Evolutionary conservation across 2,888 invertebrate species (phyloP).

Genomic region (Ennomos fuscantarius): DNA sequence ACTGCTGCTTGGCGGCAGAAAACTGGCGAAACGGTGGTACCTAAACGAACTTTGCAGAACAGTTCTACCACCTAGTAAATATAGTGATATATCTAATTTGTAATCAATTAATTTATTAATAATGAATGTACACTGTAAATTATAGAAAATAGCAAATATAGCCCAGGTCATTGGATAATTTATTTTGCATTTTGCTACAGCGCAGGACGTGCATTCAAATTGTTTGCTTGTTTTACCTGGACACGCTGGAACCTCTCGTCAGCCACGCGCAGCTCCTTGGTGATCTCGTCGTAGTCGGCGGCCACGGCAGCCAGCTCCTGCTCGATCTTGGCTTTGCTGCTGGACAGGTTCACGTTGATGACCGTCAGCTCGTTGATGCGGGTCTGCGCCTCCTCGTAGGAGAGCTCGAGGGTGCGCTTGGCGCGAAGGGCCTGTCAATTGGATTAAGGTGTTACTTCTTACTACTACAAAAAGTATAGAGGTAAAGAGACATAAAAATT

Average conservation of each 20-base stretch:
- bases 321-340: slow-evolving; percentile 97
- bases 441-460: neutral
- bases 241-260: slow-evolving; percentile 98
- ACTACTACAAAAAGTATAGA: too few species aligned
- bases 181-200: too few species aligned
- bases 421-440: slow-evolving; percentile 92
- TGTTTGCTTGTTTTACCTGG: slow-evolving; percentile 72
- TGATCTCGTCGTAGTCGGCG: slow-evolving; percentile 98
- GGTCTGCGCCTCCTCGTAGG: slow-evolving; percentile 95
- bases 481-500: too few species aligned
- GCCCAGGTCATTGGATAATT: too few species aligned
- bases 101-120: too few species aligned
- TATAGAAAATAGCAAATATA: too few species aligned
- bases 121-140: too few species aligned
- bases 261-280: slow-evolving; percentile 96
- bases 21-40: too few species aligned
- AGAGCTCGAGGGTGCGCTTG: slow-evolving; percentile 95
- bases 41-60: too few species aligned
- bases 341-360: slow-evolving; percentile 97
- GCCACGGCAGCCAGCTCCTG: slow-evolving; percentile 96
- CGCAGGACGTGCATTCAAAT: neutral
- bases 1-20: too few species aligned
- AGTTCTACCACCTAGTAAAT: too few species aligned
- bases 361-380: slow-evolving; percentile 97
- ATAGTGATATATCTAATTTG: too few species aligned